These are phyloP conservation scores for Indri indri DNA, from an alignment of 2,113 vertebrate species.

Conservation along the genomic window DNA sequence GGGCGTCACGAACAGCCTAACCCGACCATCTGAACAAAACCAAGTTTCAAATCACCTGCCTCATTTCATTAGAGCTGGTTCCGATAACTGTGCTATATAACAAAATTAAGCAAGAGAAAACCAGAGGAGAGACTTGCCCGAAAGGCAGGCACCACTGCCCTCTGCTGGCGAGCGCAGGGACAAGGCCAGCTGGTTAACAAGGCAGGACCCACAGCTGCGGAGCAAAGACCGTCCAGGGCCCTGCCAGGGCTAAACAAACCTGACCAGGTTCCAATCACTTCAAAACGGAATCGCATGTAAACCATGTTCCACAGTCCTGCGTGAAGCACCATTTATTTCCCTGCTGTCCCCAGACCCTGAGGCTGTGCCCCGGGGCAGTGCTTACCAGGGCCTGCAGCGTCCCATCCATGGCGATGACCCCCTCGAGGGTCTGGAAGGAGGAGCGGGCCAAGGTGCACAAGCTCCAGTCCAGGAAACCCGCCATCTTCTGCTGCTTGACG, in stretches of 20 bases:
- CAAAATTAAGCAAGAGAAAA: background rate
- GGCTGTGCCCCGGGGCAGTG: background rate
- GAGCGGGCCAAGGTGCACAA: conserved; percentile 88
- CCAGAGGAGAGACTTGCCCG: background rate
- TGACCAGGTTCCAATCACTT: background rate
- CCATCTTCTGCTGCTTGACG: conserved; percentile 91
- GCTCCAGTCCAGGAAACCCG: conserved; percentile 94
- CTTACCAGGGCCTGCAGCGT: conserved; percentile 95
- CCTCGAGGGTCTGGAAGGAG: conserved; percentile 87
- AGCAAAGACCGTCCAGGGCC: background rate
- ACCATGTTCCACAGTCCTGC: background rate
- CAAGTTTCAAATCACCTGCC: background rate
- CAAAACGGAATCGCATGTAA: background rate
- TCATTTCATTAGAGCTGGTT: background rate
- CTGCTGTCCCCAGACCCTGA: background rate
- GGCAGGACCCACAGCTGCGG: too few relatives aligned
- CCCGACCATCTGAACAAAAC: background rate
- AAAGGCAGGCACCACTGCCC: background rate
- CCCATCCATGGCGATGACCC: conserved; percentile 90
- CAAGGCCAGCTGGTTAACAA: background rate
- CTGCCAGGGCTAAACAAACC: too few relatives aligned
- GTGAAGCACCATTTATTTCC: background rate
- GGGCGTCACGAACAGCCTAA: background rate
- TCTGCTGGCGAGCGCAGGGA: background rate
- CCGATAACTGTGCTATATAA: background rate